Evolutionary conservation across 2,113 vertebrate genomes (phyloP).

Genomic region (Gavia stellata): DNA sequence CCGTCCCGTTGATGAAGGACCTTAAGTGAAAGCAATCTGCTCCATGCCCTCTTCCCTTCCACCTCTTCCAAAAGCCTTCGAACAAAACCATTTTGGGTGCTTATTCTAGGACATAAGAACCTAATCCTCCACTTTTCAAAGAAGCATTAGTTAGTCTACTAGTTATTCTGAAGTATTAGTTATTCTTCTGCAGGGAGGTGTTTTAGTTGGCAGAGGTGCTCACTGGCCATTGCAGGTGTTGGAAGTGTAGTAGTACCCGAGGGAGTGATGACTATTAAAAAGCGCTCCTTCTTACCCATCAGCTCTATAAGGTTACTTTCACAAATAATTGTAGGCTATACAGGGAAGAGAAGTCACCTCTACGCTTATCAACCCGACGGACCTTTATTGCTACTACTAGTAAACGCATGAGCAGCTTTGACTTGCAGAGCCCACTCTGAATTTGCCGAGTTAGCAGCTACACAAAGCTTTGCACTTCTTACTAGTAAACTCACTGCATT

Average conservation of each 20-base stretch:
- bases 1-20: accelerated
- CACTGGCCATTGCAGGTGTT: background rate
- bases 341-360: background rate
- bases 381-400: background rate
- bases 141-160: background rate
- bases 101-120: background rate
- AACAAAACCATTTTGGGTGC: background rate
- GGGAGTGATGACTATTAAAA: background rate
- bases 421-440: background rate
- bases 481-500: background rate
- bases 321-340: background rate
- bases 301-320: background rate
- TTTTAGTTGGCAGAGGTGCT: constrained; percentile 4
- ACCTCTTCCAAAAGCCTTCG: background rate
- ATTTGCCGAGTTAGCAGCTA: background rate
- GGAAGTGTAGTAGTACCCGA: background rate
- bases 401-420: background rate
- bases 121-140: background rate
- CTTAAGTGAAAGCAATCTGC: background rate
- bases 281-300: background rate
- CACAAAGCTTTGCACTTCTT: background rate
- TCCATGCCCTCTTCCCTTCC: background rate
- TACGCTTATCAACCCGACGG: background rate
- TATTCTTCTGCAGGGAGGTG: background rate
- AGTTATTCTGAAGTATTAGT: background rate